Conservation (phyloP, 2,888 invertebrate genomes). For the Conchocele bisecta region DNA sequence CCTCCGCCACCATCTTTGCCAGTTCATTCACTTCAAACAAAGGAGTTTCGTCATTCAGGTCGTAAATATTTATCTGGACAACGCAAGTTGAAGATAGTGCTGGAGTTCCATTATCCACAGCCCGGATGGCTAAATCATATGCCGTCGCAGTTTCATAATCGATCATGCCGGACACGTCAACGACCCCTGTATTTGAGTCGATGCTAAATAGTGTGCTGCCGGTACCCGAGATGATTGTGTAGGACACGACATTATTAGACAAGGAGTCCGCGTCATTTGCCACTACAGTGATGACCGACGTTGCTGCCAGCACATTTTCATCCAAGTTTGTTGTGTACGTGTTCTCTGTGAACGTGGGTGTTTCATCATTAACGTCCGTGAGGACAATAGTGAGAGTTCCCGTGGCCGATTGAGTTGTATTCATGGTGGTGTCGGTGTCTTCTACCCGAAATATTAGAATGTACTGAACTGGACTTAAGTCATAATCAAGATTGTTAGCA, state of each 20-base stretch:
- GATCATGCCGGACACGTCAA: slow-evolving; percentile 54
- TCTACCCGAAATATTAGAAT: slow-evolving; percentile 58
- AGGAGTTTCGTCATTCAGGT: slow-evolving; percentile 73
- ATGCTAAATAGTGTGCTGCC: slow-evolving; percentile 64
- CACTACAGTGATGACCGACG: slow-evolving; percentile 43
- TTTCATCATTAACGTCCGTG: slow-evolving; percentile 69
- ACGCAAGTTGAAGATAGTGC: slow-evolving; percentile 58
- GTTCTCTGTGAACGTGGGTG: slow-evolving; percentile 57
- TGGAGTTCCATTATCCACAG: slow-evolving; percentile 66
- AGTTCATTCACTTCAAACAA: slow-evolving; percentile 55
- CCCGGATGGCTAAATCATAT: slow-evolving; percentile 66
- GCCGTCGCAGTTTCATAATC: slow-evolving; percentile 69
- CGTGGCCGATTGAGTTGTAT: slow-evolving; percentile 36
- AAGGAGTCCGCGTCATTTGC: slow-evolving; percentile 62
- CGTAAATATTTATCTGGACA: slow-evolving; percentile 61
- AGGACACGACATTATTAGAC: slow-evolving; percentile 63
- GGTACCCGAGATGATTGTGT: slow-evolving; percentile 62
- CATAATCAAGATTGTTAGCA: slow-evolving; percentile 70
- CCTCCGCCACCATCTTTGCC: slow-evolving; percentile 60
- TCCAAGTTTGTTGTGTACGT: slow-evolving; percentile 55
- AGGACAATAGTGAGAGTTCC: slow-evolving; percentile 57
- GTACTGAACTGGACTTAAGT: slow-evolving; percentile 56
- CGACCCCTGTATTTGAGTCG: slow-evolving; percentile 60
- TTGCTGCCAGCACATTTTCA: slow-evolving; percentile 56
- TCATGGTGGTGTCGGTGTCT: slow-evolving; percentile 52